Percentiles rank a stretch among this genome's conserved stretches.
Conservation (phyloP, 2,888 invertebrate species). For the Caenorhabditis sulstoni region DNA sequence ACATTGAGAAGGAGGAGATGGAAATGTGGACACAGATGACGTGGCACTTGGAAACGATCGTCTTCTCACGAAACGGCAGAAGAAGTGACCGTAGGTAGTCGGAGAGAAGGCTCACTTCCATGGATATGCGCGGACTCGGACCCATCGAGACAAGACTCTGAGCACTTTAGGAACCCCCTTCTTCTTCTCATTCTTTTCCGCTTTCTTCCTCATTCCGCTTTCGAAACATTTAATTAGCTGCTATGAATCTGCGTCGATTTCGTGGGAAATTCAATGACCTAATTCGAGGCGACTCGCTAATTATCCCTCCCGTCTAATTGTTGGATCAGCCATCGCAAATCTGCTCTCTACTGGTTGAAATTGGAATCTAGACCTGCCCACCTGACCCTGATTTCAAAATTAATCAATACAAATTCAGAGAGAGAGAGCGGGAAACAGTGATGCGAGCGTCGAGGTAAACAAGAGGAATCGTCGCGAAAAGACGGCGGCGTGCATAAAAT, state of each 20-base stretch:
- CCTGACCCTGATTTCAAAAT: slow-evolving; percentile 15
- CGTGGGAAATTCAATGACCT: slow-evolving; percentile 47
- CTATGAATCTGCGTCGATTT: slow-evolving; percentile 7
- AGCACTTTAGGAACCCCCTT: no score
- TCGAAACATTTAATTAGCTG: slow-evolving; percentile 19
- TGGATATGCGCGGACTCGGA: no score
- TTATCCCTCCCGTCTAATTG: slow-evolving; percentile 40
- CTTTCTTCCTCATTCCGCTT: slow-evolving; percentile 12
- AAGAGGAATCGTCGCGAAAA: no score
- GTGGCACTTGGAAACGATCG: no score
- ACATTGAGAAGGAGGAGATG: background rate
- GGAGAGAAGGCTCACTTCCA: no score
- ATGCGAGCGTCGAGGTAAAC: no score
- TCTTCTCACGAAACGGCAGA: no score
- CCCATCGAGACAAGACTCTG: no score
- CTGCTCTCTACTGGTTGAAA: no score
- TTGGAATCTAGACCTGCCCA: no score
- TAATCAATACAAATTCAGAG: slow-evolving; percentile 10
- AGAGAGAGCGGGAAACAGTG: slow-evolving; percentile 30
- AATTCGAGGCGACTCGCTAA: slow-evolving; percentile 40
- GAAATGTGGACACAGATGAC: background rate
- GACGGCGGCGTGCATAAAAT: slow-evolving; percentile 51
- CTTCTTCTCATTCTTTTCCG: background rate
- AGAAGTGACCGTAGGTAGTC: no score
- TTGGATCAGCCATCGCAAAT: slow-evolving; percentile 31